These are phyloP conservation scores for Limnodromus scolopaceus DNA, from an alignment of 2,797 vertebrate species.

Conservation along the genomic window DNA sequence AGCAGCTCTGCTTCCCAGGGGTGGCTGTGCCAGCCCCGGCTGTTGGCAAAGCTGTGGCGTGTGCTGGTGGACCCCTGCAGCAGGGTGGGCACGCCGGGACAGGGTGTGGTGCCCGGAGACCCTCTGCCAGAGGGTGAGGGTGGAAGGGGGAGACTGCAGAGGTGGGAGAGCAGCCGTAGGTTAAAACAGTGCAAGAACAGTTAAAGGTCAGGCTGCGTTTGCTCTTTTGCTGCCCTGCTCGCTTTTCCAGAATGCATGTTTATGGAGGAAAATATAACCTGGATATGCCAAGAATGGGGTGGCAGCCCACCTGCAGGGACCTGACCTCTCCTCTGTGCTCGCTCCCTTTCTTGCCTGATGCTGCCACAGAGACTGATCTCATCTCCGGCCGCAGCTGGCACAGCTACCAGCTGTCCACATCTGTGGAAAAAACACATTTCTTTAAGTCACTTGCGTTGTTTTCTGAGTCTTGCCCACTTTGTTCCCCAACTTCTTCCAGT, in stretches of 20 bases:
- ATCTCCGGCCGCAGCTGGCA: background rate
- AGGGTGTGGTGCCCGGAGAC: background rate
- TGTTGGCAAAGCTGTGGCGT: background rate
- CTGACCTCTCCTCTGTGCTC: background rate
- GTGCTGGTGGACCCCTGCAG: background rate
- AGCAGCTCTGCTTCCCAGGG: background rate
- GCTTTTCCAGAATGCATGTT: background rate
- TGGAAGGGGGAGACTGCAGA: background rate
- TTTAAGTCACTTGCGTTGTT: background rate
- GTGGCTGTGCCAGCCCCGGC: background rate
- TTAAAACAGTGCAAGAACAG: background rate
- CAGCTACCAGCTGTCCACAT: background rate
- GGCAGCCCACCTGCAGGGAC: background rate
- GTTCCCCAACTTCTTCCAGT: background rate
- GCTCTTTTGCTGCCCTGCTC: background rate
- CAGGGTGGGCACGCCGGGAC: fast-evolving
- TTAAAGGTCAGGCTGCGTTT: constrained; percentile 3
- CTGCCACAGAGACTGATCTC: background rate
- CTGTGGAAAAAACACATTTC: background rate
- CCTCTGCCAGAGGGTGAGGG: background rate
- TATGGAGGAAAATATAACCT: background rate
- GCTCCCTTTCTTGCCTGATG: background rate
- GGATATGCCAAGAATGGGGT: background rate
- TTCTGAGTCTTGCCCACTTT: background rate
- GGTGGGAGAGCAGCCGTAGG: background rate